Evolutionary conservation across 92 coral and sea anemone species (phyloP).

Genomic region (Virgularia gustaviana): DNA sequence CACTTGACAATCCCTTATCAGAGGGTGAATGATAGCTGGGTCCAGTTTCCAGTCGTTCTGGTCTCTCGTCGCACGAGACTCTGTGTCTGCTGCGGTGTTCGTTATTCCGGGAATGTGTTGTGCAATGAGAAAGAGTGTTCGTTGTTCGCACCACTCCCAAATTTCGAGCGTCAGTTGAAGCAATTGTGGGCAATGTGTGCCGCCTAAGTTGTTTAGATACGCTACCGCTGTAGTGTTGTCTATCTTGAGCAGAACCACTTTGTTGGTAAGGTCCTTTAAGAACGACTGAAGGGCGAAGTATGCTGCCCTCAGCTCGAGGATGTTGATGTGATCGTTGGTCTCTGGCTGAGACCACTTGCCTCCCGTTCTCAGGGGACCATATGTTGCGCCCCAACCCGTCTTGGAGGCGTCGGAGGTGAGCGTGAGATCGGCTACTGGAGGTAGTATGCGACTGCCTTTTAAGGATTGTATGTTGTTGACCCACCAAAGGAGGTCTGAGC

Average conservation of each 20-base stretch:
- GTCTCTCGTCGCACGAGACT: constrained; percentile 25
- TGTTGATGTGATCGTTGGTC: constrained; percentile 49
- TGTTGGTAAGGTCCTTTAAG: constrained; percentile 33
- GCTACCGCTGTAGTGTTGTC: constrained; percentile 47
- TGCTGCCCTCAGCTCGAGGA: constrained; percentile 55
- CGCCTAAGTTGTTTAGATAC: constrained; percentile 48
- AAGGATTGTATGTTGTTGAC: constrained; percentile 45
- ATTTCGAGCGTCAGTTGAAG: constrained; percentile 44
- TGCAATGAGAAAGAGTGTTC: constrained; percentile 44
- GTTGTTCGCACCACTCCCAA: constrained; percentile 58
- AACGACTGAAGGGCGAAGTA: constrained; percentile 54
- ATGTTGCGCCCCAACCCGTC: constrained; percentile 57
- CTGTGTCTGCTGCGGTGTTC: constrained; percentile 55
- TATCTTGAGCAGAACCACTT: constrained; percentile 40
- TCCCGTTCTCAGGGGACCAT: constrained; percentile 48
- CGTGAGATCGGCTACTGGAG: constrained; percentile 42
- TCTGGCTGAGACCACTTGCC: constrained; percentile 47
- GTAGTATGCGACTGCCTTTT: constrained; percentile 41
- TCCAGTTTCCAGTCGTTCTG: constrained; percentile 50
- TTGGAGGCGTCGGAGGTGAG: constrained; percentile 59
- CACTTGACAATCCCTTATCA: constrained; percentile 25
- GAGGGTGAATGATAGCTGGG: constrained; percentile 32
- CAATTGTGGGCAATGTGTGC: constrained; percentile 45
- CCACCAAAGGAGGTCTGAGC: constrained; percentile 58
- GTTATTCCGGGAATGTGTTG: constrained; percentile 51